Base-by-base conservation (phyloP, 2,888 invertebrate species). In the Frankliniella intonsa region DNA sequence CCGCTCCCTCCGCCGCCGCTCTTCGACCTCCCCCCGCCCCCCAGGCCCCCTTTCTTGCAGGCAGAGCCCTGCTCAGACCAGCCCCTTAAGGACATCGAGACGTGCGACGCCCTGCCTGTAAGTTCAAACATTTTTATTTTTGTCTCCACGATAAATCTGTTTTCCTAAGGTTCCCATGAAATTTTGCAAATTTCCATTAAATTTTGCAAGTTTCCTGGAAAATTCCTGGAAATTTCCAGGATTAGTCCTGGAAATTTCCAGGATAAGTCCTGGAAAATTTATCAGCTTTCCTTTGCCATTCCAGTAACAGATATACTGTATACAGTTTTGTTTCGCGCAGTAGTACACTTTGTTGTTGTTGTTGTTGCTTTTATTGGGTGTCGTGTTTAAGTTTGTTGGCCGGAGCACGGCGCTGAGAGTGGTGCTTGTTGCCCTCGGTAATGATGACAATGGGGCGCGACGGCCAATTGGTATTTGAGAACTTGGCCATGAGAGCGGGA, bases 101-200 rank as follows among this genome's bases (percentile, higher is more conserved):
- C 93, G 86, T 94, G 94, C 88, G 93, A 93, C 87, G 92, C 92
- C 86, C 91, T 93, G 90, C 93, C 93, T 90, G 94, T 94, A 88
- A 93, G 93, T 91, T 17, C n/a, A 81, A 14, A 79, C 50, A 0
- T 81, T 50, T 65, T 82, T 10, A 80, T 51, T 81, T 80, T 69
- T 65, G 19, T n/a, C 65, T 80, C 0, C 76, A 49, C 11, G 22
- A 19, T 17, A n/a, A 55, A 17, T 49, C 49, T 65, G 65, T 65
- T 65, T 65, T 10, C 3, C n/a, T 65, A n/a, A 19, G 62, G 62
- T 65, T 65, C 19, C 14, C 5, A 19, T 65, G 62, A 17, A 65
- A 17, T 17, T 65, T 65, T 65, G 17, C n/a, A 5, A 3, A 0
- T n/a, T 69, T 69, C 0, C n/a, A 0, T 69, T 69, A 9, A 1